Percentiles rank a stretch among this genome's conserved stretches.
These are phyloP conservation scores for Pammene fasciana DNA, from an alignment of 2,888 invertebrate genomes.

Conservation along the genomic window DNA sequence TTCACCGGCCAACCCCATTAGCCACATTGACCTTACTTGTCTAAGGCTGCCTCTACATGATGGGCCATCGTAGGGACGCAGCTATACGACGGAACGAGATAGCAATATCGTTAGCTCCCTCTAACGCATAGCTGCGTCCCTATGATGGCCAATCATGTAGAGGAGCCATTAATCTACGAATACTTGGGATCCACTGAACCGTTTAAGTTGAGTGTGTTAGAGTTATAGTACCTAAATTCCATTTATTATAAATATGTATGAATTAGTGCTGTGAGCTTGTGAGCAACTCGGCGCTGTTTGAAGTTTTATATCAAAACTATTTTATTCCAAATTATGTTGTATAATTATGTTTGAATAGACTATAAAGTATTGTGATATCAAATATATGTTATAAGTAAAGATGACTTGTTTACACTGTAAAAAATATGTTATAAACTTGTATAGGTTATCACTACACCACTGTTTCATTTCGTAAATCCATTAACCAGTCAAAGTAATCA, in stretches of 20 bases:
- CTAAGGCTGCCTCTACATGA: no score
- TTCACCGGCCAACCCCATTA: no score
- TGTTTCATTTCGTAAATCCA: constrained; percentile 60
- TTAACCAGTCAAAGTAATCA: not conserved
- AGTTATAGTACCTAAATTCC: not conserved
- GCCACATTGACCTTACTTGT: no score
- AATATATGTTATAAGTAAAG: constrained; percentile 65
- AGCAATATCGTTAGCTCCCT: no score
- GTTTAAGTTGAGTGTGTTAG: not conserved
- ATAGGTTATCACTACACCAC: constrained; percentile 58
- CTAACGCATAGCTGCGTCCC: no score
- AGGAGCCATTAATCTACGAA: not conserved
- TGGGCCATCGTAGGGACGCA: no score
- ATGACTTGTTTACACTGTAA: constrained; percentile 64
- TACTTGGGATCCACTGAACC: not conserved
- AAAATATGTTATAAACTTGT: constrained; percentile 70
- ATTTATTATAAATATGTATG: constrained; percentile 4
- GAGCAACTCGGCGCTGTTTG: constrained; percentile 5
- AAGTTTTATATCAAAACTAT: constrained; percentile 27
- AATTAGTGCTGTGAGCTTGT: constrained; percentile 16
- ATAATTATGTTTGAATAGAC: constrained; percentile 64
- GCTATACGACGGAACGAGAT: no score
- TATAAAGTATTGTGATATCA: constrained; percentile 80
- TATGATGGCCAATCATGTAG: no score
- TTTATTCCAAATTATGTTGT: constrained; percentile 45